phyloP scores from a whole-genome alignment of 2,888 invertebrate genomes.

The Diogma glabrata region DNA sequence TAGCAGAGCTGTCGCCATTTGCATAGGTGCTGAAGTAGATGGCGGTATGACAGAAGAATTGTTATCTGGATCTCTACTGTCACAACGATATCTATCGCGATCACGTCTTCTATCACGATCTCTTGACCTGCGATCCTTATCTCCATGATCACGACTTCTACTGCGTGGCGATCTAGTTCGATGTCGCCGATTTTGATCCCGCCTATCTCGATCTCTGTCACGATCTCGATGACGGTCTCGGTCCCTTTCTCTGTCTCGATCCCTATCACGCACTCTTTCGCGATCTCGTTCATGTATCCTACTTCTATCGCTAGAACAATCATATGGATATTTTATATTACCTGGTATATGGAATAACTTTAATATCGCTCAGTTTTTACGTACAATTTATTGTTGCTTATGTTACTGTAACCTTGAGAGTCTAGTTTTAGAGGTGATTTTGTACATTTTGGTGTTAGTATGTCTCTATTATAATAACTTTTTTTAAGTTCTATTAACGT shows the following conservation, averaged over 20 bases:
- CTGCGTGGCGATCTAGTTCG: conserved; percentile 6
- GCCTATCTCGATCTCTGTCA: conserved; percentile 25
- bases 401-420: no score
- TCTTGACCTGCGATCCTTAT: conserved; percentile 16
- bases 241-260: conserved; percentile 16
- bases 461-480: no score
- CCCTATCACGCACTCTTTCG: conserved; percentile 15
- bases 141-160: conserved; percentile 9
- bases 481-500: no score
- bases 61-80: conserved; percentile 15
- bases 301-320: conserved; percentile 28
- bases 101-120: conserved; percentile 27
- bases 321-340: no score
- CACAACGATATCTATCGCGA: conserved; percentile 23
- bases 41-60: conserved; percentile 5
- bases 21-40: neutral
- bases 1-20: neutral
- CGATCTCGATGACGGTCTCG: conserved; percentile 24
- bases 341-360: no score
- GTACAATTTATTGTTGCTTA: no score
- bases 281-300: conserved; percentile 19
- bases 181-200: conserved; percentile 28
- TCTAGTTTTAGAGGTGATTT: no score
- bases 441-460: no score
- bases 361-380: no score